These are phyloP conservation scores for Rhineura floridana DNA, from an alignment of 2,113 vertebrate species.

Conservation along the genomic window DNA sequence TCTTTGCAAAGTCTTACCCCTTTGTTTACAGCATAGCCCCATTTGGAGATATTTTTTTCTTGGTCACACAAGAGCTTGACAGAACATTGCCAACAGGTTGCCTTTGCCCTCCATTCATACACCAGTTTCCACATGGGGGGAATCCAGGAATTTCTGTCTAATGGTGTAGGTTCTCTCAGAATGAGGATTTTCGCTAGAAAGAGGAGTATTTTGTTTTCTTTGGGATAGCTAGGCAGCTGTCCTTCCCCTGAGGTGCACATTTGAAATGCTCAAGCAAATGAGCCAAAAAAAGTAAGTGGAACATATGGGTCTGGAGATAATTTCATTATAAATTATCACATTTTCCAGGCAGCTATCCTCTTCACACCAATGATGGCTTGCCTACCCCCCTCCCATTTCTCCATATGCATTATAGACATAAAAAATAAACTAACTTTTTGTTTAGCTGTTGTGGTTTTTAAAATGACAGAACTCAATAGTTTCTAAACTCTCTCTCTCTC, in stretches of 20 bases:
- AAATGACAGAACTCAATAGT: background rate
- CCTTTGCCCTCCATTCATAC: background rate
- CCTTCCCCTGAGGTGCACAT: constrained; percentile 51
- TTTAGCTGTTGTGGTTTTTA: constrained; percentile 7
- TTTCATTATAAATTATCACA: constrained; percentile 68
- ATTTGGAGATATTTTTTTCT: background rate
- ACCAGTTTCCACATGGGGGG: too few species aligned
- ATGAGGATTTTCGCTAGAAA: background rate
- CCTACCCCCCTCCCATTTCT: constrained; percentile 46
- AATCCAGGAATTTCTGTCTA: background rate
- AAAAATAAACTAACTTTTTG: background rate
- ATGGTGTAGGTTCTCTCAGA: background rate
- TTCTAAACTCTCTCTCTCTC: background rate
- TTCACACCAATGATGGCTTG: constrained; percentile 62
- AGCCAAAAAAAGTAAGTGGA: constrained; percentile 70
- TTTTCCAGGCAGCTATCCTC: constrained; percentile 69
- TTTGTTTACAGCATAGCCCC: too few species aligned
- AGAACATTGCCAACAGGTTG: background rate
- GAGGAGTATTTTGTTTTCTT: background rate
- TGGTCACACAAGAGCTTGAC: background rate
- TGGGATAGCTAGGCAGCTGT: constrained; percentile 52
- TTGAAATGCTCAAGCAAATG: constrained; percentile 63
- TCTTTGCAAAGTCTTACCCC: too few species aligned
- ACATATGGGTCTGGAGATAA: constrained; percentile 72
- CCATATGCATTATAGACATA: constrained; percentile 39